Percentiles rank a stretch among this genome's conserved stretches.
Evolutionary conservation across 2,888 invertebrate species (phyloP).

Genomic region (Steinernema scapterisci): DNA sequence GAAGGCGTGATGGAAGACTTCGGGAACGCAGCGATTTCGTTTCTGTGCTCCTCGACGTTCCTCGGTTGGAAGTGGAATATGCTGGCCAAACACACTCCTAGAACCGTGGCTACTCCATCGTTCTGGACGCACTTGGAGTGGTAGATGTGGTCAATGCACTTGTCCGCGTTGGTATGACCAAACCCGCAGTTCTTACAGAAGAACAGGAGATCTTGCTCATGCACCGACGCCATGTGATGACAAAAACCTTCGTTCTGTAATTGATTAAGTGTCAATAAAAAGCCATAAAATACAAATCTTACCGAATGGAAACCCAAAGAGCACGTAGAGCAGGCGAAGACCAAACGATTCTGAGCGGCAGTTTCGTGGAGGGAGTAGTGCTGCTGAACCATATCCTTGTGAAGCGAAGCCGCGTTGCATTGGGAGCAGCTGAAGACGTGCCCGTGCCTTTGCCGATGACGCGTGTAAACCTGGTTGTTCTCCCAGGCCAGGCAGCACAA

Average conservation of each 20-base stretch:
- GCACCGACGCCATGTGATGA: not conserved
- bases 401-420: not conserved
- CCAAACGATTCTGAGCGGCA: not conserved
- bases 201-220: conserved; percentile 2
- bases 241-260: conserved; percentile 12
- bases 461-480: not conserved
- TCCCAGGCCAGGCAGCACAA: conserved; percentile 27
- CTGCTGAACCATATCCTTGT: not conserved
- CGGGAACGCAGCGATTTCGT: not conserved
- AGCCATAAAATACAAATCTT: not conserved
- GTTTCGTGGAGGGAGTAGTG: not conserved
- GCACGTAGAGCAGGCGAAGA: conserved; percentile 7
- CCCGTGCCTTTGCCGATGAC: conserved; percentile 3
- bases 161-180: conserved; percentile 13
- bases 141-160: not conserved
- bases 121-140: not conserved
- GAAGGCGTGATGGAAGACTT: not conserved
- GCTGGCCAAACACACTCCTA: conserved; percentile 1
- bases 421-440: conserved; percentile 1
- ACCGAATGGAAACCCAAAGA: conserved; percentile 20
- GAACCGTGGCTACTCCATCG: not conserved
- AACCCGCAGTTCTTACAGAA: conserved; percentile 19
- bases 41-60: conserved; percentile 2
- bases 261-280: not conserved
- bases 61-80: conserved; percentile 22